Base-by-base conservation (phyloP, 2,113 vertebrate species). In the Micronycteris hirsuta region DNA sequence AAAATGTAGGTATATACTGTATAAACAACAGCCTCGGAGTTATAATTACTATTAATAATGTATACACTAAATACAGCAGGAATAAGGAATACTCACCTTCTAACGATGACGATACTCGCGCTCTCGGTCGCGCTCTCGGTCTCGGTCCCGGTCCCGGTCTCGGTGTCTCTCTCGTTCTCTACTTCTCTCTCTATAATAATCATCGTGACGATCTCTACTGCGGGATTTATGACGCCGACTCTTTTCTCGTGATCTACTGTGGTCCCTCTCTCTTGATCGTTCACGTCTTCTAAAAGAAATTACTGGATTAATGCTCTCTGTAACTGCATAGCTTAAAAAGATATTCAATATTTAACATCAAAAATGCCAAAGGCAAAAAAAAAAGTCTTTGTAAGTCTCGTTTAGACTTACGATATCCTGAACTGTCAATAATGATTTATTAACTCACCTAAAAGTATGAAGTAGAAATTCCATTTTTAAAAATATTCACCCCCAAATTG, bases 161-260 rank as follows among this genome's bases (percentile, higher is more conserved):
- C 99, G 99, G 56, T 99, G 99, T 82, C 99, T 98, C 98, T 99
- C 99, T 5, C 99, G 98, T 86, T 99, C 99, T 4, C 99, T 99
- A 97, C 99, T 99, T 93, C 99, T 99, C 97, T 99, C 99, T 93
- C 99, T 98, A 93, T 99, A 99, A 95, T 99, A 99, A 98, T 99
- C 99, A 95, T 99, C 99, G 0, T 99, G 99, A 3, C 99, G 99
- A 97, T 99, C 99, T 43, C 99, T 99, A 96, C 99, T 99, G 85
- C 99, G 99, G 4, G 99, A 99, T 97, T 99, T 99, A 98, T 99
- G 99, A 15, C 99, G 99, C 0, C 99, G 98, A 95, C 99, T 99
- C 98, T 99, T 99, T 98, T 99, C 99, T 97, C 99, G 98, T 95
- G 99, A 99, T 96, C 99, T 99, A 97, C 99, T 99, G 98, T 99